A percentile compares a stretch with the other conserved stretches of the same genome.
Conservation (phyloP, 2,113 vertebrate genomes). For the Pteronura brasiliensis region DNA sequence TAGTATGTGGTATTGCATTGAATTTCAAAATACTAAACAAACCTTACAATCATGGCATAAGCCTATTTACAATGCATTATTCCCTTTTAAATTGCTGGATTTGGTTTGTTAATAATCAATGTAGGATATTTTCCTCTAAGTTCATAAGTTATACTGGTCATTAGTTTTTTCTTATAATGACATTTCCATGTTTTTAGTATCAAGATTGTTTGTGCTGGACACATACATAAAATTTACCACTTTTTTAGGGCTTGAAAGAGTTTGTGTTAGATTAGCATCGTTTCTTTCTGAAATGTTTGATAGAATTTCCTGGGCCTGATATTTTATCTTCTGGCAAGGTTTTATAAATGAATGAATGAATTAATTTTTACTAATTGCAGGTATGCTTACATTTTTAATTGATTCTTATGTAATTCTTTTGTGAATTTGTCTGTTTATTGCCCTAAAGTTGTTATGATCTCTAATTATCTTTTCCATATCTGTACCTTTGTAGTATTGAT, state of each 20-base stretch:
- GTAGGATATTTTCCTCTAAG: neutral
- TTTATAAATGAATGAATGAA: neutral
- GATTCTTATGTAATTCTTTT: neutral
- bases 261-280: neutral
- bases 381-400: neutral
- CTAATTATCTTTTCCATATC: neutral
- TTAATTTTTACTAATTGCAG: neutral
- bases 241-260: neutral
- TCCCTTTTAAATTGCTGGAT: neutral
- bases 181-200: neutral
- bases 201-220: neutral
- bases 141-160: neutral
- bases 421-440: neutral
- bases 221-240: neutral
- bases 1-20: neutral
- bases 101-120: neutral
- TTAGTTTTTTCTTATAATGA: neutral
- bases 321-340: neutral
- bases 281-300: neutral
- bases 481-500: neutral
- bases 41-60: neutral
- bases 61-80: neutral
- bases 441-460: neutral
- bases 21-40: constrained; percentile 14
- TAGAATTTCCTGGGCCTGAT: neutral